Base-by-base conservation (phyloP, 2,888 invertebrate genomes). In the Oeneis ivallda region DNA sequence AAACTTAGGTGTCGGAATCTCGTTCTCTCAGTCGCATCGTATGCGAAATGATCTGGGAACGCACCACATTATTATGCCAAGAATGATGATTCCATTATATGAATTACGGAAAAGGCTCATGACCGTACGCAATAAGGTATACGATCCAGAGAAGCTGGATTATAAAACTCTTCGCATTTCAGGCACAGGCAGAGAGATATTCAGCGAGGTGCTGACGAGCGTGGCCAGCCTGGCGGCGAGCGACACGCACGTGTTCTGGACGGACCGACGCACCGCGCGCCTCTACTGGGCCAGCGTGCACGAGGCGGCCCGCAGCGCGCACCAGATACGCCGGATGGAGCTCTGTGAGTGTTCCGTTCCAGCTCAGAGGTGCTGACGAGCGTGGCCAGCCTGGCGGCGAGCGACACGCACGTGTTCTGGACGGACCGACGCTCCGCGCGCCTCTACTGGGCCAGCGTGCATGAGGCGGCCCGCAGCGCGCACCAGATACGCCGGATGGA, bases 361-460 rank as follows among this genome's bases (percentile, higher is more conserved):
- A n/a, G n/a, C n/a, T n/a, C n/a, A n/a, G 82, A 86, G 5, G 79
- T 91, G 0, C 78, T 90, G 0, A 85, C 86, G 0, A 84, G 90
- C 0, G 94, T 95, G 0, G 88, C 92, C 0, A 93, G 93, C 43
- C 72, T 96, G 47, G 92, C 95, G 0, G 79, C 94, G 2, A 86
- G 95, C 0, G 93, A 93, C n/a, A 87, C 92, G 10, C 93, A 94
- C 74, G 79, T 96, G 17, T 96, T 96, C 79, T 96, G 96, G 96
- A 93, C 94, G 0, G 93, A 93, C 72, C 76, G 91, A 15, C 84
- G 89, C 19, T 93, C 94, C 0, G 80, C 88, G 3, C 81, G 91
- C 3, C 76, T 96, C 6, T 94, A 93, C 78, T 96, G 91, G 91
- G 80, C 89, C 0, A 81, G 73, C 11, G 66, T 86, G 6, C 84